phyloP scores from a whole-genome alignment of 1,140 invertebrate genomes.

The Trigoniulus corallinus region DNA sequence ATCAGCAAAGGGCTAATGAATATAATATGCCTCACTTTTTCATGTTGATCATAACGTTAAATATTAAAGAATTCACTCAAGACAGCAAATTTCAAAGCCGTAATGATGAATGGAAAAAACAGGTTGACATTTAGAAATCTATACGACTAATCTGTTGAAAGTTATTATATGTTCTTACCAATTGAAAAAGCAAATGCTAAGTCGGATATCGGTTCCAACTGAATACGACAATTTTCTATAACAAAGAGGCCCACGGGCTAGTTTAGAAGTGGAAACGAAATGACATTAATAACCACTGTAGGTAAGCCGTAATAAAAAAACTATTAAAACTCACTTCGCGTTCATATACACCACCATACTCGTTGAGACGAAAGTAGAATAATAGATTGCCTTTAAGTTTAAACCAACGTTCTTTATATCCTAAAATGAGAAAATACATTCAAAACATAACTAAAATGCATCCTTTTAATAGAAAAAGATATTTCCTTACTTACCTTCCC shows the following conservation, averaged over 20 bases:
- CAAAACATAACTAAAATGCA: not conserved
- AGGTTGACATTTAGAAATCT: no score
- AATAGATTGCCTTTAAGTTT: conserved; percentile 47
- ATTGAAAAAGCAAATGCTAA: conserved; percentile 41
- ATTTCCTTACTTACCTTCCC: conserved; percentile 12
- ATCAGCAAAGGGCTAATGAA: no score
- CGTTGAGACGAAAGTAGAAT: conserved; percentile 53
- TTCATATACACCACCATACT: conserved; percentile 42
- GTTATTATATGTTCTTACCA: not conserved
- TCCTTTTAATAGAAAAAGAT: not conserved
- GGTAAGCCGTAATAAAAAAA: no score
- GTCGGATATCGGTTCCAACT: conserved; percentile 37
- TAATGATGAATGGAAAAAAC: no score
- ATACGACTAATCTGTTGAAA: no score
- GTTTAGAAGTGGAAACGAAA: conserved; percentile 9
- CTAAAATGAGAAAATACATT: conserved; percentile 21
- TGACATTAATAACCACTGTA: no score
- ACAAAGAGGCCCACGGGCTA: conserved; percentile 46
- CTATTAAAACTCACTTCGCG: conserved; percentile 23
- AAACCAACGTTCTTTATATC: conserved; percentile 52
- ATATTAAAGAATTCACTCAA: not conserved
- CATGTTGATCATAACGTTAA: not conserved
- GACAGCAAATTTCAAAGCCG: no score
- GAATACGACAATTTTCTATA: conserved; percentile 45
- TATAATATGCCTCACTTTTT: no score